Evolutionary conservation across 37 sponge, comb jelly and placozoan species (phyloP), one percentile per base, ranked within the genome.

Genomic region (Dysidea cf. avara): DNA sequence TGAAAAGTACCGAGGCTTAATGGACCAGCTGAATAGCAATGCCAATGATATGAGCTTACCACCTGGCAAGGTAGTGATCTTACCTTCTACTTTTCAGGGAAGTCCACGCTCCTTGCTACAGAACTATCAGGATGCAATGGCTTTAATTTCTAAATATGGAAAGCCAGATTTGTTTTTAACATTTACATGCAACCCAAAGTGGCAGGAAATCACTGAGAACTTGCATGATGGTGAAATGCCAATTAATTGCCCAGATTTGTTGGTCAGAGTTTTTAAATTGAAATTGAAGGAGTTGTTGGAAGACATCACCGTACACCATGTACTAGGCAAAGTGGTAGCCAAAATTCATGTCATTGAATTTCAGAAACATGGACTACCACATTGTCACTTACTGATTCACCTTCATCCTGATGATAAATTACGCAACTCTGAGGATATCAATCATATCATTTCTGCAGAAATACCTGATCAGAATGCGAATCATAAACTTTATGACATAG

Each of bases 331-430:
- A 1, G 16, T 22, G 2, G 7, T 6, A n/a, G 50, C 54, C 2
- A 3, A 48, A 17, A 5, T 39, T 21, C 3, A 53, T 2, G 28
- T 55, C 1, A 36, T 79, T 5, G 80, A 79, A 43, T 75, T 12
- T 4, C 83, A 73, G 55, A 82, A 76, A 48, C 66, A 68, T 40
- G 75, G 83, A 12, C 68, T 82, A 5, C 75, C 74, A 9, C 83
- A 82, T 40, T 37, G 47, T 1, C 83, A 82, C 53, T 26, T 54
- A 21, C 56, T 54, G 2, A 21, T 54, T 7, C 21, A 25, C 56
- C 21, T 54, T 21, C 25, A 2, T 3, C 3, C 21, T 7, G 56
- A 21, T 2, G 4, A 5, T 25, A 54, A 54, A 5, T 25, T 5
- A 2, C 21, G 56, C 21, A 54, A 21, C 3, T 25, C 56, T 26